Percentiles rank a stretch among this genome's conserved stretches.
Conservation (phyloP, 2,113 vertebrate species). For the Tenrec ecaudatus region DNA sequence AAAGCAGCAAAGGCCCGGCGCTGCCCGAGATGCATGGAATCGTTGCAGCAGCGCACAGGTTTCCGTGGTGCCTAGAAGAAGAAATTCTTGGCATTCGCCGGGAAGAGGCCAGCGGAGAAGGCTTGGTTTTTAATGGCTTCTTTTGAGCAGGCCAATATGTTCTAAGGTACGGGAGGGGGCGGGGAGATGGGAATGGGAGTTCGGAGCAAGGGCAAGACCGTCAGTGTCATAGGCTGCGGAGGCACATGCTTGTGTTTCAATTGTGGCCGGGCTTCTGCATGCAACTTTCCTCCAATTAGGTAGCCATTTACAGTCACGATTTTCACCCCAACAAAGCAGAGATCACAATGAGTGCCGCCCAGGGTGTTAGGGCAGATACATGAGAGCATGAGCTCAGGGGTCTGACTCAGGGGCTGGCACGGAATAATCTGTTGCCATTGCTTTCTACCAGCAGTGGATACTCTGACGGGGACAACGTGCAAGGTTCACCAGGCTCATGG, state of each 20-base stretch:
- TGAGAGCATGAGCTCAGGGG: background rate
- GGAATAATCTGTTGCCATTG: background rate
- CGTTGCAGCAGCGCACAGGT: slow-evolving; percentile 46
- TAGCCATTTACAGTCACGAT: background rate
- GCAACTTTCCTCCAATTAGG: background rate
- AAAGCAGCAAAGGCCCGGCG: slow-evolving; percentile 60
- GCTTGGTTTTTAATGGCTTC: slow-evolving; percentile 8
- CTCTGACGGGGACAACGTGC: background rate
- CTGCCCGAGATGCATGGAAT: slow-evolving; percentile 73
- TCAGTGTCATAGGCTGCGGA: background rate
- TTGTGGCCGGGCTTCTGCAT: background rate
- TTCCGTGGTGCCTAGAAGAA: slow-evolving; percentile 56
- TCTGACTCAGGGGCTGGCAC: background rate
- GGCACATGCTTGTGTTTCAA: background rate
- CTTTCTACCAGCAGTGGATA: background rate
- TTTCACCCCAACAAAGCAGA: background rate
- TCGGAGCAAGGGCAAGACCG: background rate
- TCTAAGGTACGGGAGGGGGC: background rate
- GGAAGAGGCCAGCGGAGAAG: slow-evolving; percentile 44
- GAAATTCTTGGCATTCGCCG: slow-evolving; percentile 12
- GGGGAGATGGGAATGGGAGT: background rate
- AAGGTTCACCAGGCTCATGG: background rate
- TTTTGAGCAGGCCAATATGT: background rate
- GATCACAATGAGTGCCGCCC: background rate
- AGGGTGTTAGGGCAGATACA: background rate